A percentile compares a stretch with the other conserved stretches of the same genome.
Conservation (phyloP, 2,797 vertebrate genomes). For the Myripristis murdjan region DNA sequence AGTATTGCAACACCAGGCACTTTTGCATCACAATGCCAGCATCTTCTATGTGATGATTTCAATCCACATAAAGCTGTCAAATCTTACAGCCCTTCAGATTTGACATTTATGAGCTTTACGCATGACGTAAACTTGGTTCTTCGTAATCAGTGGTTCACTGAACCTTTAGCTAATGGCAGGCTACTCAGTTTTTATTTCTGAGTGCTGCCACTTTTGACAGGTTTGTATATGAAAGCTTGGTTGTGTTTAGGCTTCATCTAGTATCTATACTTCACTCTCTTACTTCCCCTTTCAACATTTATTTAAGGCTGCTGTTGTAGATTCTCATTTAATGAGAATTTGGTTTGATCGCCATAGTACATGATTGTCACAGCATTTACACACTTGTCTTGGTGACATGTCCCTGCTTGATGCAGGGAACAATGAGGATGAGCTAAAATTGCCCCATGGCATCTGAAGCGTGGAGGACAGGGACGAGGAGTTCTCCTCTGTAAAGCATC, state of each 20-base stretch:
- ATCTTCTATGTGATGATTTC: not conserved
- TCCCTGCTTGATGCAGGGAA: conserved; percentile 61
- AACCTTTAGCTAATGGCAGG: conserved; percentile 24
- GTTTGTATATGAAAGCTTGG: conserved; percentile 4
- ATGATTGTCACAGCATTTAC: conserved; percentile 2
- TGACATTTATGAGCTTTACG: not conserved
- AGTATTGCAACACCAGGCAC: not conserved
- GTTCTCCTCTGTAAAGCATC: conserved; percentile 73
- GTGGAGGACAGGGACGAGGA: conserved; percentile 65
- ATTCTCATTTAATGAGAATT: conserved; percentile 74
- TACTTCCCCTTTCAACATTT: not conserved
- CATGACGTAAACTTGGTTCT: conserved; percentile 26
- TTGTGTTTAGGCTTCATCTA: not conserved
- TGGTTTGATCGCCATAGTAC: conserved; percentile 16
- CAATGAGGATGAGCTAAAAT: conserved; percentile 52
- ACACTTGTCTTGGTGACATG: conserved; percentile 45
- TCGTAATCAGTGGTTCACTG: conserved; percentile 27
- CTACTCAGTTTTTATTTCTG: conserved; percentile 42
- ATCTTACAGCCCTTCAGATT: not conserved
- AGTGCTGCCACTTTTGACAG: conserved; percentile 18
- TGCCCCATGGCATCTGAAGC: conserved; percentile 50
- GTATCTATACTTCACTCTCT: not conserved
- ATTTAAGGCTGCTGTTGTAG: conserved; percentile 19
- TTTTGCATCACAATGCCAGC: conserved; percentile 7
- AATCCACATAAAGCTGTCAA: conserved; percentile 2